These are phyloP conservation scores for Drosophila setifemur DNA, from an alignment of 1,140 invertebrate genomes.

Conservation along the genomic window DNA sequence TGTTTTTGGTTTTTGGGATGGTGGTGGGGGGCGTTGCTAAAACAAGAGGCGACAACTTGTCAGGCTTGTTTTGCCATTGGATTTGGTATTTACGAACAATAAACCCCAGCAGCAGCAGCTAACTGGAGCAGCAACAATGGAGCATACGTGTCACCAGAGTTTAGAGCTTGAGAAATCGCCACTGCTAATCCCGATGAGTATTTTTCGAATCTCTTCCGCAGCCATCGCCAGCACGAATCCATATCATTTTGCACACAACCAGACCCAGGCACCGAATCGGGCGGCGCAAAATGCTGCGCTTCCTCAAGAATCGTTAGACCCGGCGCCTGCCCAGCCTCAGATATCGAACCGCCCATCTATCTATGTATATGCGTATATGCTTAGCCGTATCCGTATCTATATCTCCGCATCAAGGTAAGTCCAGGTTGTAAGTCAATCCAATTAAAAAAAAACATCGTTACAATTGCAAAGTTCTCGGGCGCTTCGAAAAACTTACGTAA, in stretches of 20 bases:
- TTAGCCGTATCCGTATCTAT: constrained; percentile 31
- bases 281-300: constrained; percentile 65
- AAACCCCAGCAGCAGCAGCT: not conserved
- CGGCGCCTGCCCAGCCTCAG: constrained; percentile 28
- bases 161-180: constrained; percentile 23
- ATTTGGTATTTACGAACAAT: constrained; percentile 34
- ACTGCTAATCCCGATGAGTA: constrained; percentile 37
- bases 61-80: constrained; percentile 33
- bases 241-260: constrained; percentile 63
- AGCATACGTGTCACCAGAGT: constrained; percentile 57
- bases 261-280: constrained; percentile 17
- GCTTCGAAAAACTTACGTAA: not conserved
- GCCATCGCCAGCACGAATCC: constrained; percentile 40
- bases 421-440: not conserved
- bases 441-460: constrained; percentile 11
- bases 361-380: constrained; percentile 28
- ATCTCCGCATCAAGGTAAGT: constrained; percentile 69
- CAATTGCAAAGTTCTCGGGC: constrained; percentile 68
- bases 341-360: constrained; percentile 47
- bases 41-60: constrained; percentile 59
- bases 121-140: constrained; percentile 40
- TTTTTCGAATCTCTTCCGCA: constrained; percentile 51
- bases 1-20: not conserved
- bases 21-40: constrained; percentile 20
- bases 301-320: constrained; percentile 69